These are phyloP conservation scores for Aspidoscelis tigris DNA, from an alignment of 2,113 vertebrate genomes.

Conservation along the genomic window DNA sequence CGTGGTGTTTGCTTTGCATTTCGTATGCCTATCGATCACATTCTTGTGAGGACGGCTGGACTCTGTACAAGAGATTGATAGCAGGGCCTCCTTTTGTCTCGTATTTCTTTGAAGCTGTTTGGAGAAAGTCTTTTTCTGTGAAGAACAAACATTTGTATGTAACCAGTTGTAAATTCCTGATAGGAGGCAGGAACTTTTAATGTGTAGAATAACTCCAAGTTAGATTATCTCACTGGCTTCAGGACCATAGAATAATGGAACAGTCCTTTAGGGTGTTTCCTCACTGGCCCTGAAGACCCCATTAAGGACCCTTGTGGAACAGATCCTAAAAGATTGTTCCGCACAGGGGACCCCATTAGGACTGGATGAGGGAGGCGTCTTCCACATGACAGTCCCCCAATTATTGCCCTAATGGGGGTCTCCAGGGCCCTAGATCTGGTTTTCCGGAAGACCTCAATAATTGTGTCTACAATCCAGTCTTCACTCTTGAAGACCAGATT, in stretches of 20 bases:
- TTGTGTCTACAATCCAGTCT: no score
- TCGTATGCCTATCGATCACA: slow-evolving; percentile 52
- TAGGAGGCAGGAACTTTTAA: not conserved
- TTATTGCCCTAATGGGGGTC: no score
- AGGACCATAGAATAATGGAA: not conserved
- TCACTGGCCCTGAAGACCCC: no score
- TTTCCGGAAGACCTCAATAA: no score
- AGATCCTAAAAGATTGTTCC: no score
- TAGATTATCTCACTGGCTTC: not conserved
- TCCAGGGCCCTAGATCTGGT: no score
- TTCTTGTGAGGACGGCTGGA: slow-evolving; percentile 48
- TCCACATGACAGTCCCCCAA: no score
- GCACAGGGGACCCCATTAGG: no score
- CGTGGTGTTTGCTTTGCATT: slow-evolving; percentile 62
- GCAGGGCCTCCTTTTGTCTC: not conserved
- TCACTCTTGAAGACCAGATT: no score
- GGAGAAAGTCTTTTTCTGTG: not conserved
- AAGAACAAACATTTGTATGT: not conserved
- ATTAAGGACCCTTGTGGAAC: no score
- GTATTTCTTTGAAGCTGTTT: not conserved
- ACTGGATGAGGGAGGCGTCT: no score
- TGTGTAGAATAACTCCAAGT: not conserved
- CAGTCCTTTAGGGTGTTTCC: no score
- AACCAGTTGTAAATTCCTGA: not conserved
- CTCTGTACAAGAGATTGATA: not conserved